These are phyloP conservation scores for Brachionus plicatilis DNA, from an alignment of 1,140 invertebrate species.

Conservation along the genomic window DNA sequence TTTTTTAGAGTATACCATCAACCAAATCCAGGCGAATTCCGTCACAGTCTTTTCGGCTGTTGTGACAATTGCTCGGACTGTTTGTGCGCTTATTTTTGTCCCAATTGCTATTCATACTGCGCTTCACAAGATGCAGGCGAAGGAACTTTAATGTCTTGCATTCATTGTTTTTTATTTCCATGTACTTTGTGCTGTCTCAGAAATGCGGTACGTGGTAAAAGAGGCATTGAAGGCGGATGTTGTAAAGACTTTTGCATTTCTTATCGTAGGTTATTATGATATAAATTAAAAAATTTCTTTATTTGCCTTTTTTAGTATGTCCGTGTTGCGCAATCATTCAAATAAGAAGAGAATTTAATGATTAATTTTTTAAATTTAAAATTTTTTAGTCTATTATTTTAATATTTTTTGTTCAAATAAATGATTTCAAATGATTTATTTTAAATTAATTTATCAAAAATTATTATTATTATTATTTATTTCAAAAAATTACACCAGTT, in stretches of 20 bases:
- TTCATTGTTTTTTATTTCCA: constrained; percentile 19
- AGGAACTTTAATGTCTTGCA: neutral
- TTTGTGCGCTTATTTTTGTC: constrained; percentile 28
- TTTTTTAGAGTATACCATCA: constrained; percentile 27
- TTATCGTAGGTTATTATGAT: neutral
- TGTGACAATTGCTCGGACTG: constrained; percentile 30
- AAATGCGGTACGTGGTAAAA: neutral
- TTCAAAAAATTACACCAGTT: too few species aligned
- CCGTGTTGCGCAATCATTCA: constrained; percentile 34
- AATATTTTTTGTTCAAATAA: neutral
- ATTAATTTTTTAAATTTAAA: neutral
- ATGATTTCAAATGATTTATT: neutral
- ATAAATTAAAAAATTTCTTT: too few species aligned
- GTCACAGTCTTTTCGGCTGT: constrained; percentile 12
- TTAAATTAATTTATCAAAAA: too few species aligned
- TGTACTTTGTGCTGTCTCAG: neutral
- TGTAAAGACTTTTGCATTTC: neutral
- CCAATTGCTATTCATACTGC: constrained; percentile 19
- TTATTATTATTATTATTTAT: too few species aligned
- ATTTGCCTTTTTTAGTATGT: neutral
- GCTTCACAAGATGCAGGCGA: constrained; percentile 35
- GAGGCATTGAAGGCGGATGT: constrained; percentile 14
- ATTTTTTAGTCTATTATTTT: neutral
- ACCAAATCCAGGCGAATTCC: constrained; percentile 8
- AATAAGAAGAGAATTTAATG: constrained; percentile 36